phyloP scores from a whole-genome alignment of 2,888 invertebrate species.

The Melanophora roralis region DNA sequence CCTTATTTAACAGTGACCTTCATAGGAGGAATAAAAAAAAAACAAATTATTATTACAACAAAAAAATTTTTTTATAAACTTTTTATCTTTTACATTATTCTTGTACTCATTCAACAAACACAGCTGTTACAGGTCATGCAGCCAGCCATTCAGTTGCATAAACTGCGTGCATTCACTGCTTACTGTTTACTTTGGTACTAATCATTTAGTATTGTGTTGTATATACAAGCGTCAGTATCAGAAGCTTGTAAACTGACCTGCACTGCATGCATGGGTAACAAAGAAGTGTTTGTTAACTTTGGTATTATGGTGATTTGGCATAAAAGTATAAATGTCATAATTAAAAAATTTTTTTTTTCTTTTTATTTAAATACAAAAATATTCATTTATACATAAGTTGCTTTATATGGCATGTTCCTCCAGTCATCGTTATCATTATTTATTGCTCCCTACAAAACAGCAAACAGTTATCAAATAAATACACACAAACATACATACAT shows the following conservation, averaged over 20 bases:
- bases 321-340: slow-evolving; percentile 47
- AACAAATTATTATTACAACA: slow-evolving; percentile 48
- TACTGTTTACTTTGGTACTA: no score
- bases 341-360: slow-evolving; percentile 38
- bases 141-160: background rate
- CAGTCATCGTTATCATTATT: slow-evolving; percentile 62
- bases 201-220: background rate
- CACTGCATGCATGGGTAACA: background rate
- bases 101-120: background rate
- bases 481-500: slow-evolving; percentile 56
- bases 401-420: slow-evolving; percentile 50
- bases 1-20: no score
- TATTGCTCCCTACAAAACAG: slow-evolving; percentile 52
- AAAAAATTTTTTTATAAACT: background rate
- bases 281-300: background rate
- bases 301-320: background rate
- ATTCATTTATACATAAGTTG: slow-evolving; percentile 26
- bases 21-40: slow-evolving; percentile 53
- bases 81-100: background rate
- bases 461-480: slow-evolving; percentile 64
- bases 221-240: no score
- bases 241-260: background rate
- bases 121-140: background rate
- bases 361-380: background rate
- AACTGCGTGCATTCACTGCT: no score